Conservation (phyloP, 2,113 vertebrate genomes). For the Pterocles orientalis region DNA sequence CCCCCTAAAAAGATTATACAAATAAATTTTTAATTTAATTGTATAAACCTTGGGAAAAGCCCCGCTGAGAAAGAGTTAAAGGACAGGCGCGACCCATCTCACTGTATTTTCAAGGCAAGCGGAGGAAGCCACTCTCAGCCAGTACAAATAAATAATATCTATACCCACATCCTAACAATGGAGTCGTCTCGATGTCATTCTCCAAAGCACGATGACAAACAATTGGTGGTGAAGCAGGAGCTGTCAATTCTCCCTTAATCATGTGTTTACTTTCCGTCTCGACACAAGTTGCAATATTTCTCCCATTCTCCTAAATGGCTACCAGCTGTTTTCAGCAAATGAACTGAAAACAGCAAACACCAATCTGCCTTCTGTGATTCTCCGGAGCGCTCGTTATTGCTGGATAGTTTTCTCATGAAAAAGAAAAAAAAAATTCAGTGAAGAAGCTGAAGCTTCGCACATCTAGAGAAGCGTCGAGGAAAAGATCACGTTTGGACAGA, state of each 20-base stretch:
- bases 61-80: neutral
- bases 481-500: neutral
- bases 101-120: neutral
- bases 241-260: slow-evolving; percentile 40
- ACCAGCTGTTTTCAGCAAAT: slow-evolving; percentile 40
- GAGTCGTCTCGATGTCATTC: neutral
- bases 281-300: neutral
- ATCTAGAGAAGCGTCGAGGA: neutral
- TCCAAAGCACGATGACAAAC: slow-evolving; percentile 11
- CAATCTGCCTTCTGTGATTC: neutral
- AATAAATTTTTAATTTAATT: neutral
- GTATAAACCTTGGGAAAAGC: neutral
- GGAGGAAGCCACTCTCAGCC: neutral
- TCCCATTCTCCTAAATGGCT: slow-evolving; percentile 5
- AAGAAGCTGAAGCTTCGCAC: neutral
- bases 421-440: neutral
- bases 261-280: neutral
- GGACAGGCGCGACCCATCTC: neutral
- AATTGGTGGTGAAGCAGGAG: neutral
- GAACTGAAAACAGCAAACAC: neutral
- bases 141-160: neutral
- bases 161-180: neutral
- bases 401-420: neutral
- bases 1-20: neutral
- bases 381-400: neutral